A percentile compares a stretch with the other conserved stretches of the same genome.
These are phyloP conservation scores for Digitonthophagus gazella DNA, from an alignment of 2,888 invertebrate species.

Conservation along the genomic window DNA sequence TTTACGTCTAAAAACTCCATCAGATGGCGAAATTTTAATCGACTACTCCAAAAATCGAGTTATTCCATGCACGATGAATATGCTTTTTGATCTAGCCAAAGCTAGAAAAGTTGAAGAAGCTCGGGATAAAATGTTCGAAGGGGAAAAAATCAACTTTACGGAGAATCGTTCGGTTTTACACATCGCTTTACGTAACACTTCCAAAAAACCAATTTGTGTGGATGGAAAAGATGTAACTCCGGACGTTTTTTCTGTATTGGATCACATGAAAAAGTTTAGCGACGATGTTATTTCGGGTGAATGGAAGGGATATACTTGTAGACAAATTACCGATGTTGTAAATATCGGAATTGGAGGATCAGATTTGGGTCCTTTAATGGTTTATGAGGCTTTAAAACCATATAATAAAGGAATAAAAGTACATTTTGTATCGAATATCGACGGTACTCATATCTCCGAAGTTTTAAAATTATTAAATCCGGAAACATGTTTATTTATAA, in stretches of 20 bases:
- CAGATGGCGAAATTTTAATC: conserved; percentile 86
- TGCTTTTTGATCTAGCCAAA: conserved; percentile 79
- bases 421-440: conserved; percentile 99
- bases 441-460: conserved; percentile 97
- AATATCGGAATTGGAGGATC: conserved; percentile 99
- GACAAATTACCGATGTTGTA: conserved; percentile 93
- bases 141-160: conserved; percentile 97
- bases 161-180: conserved; percentile 96
- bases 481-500: conserved; percentile 95
- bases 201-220: conserved; percentile 74
- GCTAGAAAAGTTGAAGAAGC: conserved; percentile 81
- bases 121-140: conserved; percentile 87
- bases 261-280: conserved; percentile 94
- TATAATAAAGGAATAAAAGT: conserved; percentile 81
- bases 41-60: conserved; percentile 98
- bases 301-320: conserved; percentile 85
- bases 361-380: conserved; percentile 98
- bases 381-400: conserved; percentile 94
- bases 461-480: conserved; percentile 85
- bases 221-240: conserved; percentile 90
- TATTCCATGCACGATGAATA: conserved; percentile 69
- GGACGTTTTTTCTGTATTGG: conserved; percentile 85
- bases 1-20: conserved; percentile 70
- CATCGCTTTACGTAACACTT: conserved; percentile 85
- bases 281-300: conserved; percentile 69